phyloP scores from a whole-genome alignment of 2,113 vertebrate species.

The Clarias magur region DNA sequence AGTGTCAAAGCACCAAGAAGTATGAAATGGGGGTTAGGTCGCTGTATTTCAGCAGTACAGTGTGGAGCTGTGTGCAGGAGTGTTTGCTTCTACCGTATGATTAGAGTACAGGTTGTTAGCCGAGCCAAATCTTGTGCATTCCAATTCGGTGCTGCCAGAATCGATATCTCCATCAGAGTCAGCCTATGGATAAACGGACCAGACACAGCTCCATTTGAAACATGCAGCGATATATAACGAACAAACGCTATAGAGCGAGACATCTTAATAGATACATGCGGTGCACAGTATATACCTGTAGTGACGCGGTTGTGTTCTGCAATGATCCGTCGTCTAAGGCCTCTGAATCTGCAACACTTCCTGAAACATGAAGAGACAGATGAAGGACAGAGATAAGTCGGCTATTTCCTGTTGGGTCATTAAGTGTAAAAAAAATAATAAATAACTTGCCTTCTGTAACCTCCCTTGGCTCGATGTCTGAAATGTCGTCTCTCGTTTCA shows the following conservation, averaged over 20 bases:
- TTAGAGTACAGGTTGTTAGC: slow-evolving; percentile 80
- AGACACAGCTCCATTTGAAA: not conserved
- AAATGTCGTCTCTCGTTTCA: slow-evolving; percentile 15
- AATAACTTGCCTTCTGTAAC: slow-evolving; percentile 28
- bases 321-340: not conserved
- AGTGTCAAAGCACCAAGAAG: not conserved
- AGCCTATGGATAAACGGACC: slow-evolving; percentile 23
- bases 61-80: not conserved
- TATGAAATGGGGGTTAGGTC: not conserved
- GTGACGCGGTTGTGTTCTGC: not conserved
- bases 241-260: not conserved
- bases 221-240: not conserved
- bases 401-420: not conserved
- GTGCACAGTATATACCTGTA: slow-evolving; percentile 31
- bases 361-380: slow-evolving; percentile 15
- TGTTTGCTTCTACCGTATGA: slow-evolving; percentile 61
- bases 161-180: slow-evolving; percentile 64
- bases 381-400: not conserved
- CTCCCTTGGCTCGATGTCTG: not conserved
- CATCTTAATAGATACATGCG: not conserved
- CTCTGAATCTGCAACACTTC: slow-evolving; percentile 17
- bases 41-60: not conserved
- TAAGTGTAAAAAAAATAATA: not conserved
- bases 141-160: slow-evolving; percentile 67
- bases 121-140: slow-evolving; percentile 64